Percentiles rank a stretch among this genome's conserved stretches.
phyloP scores from a whole-genome alignment of 2,113 vertebrate species.

The Ceyx margarethae region DNA sequence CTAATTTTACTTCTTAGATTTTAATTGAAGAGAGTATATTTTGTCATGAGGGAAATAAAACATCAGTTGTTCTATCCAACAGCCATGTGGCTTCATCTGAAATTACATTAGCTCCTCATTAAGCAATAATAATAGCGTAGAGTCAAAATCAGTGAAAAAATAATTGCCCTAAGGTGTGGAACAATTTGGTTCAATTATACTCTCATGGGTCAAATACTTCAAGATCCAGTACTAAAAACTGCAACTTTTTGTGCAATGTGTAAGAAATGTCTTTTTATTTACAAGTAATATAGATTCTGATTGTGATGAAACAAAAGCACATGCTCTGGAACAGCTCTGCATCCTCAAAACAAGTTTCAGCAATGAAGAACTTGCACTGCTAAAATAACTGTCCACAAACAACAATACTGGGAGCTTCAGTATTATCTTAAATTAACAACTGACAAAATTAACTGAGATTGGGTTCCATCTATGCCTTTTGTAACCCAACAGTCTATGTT shows the following conservation, averaged over 20 bases:
- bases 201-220: slow-evolving; percentile 10
- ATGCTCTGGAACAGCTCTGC: background rate
- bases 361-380: background rate
- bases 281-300: background rate
- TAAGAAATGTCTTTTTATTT: background rate
- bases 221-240: background rate
- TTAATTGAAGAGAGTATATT: slow-evolving; percentile 69
- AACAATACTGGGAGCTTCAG: background rate
- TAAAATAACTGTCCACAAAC: background rate
- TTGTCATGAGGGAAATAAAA: slow-evolving; percentile 69
- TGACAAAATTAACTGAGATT: background rate
- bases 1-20: slow-evolving; percentile 68
- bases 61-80: slow-evolving; percentile 45
- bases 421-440: background rate
- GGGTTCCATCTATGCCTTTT: background rate
- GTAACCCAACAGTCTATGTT: background rate
- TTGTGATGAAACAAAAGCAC: background rate
- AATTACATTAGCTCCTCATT: slow-evolving; percentile 74
- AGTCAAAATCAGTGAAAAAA: slow-evolving; percentile 66
- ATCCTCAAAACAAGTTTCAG: background rate
- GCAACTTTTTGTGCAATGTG: background rate
- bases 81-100: slow-evolving; percentile 68
- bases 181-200: slow-evolving; percentile 51
- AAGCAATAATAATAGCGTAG: slow-evolving; percentile 69
- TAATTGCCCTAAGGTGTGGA: slow-evolving; percentile 48